Percentiles rank a stretch among this genome's conserved stretches.
Conservation (phyloP, 2,797 vertebrate genomes). For the Enteromius treurensis region DNA sequence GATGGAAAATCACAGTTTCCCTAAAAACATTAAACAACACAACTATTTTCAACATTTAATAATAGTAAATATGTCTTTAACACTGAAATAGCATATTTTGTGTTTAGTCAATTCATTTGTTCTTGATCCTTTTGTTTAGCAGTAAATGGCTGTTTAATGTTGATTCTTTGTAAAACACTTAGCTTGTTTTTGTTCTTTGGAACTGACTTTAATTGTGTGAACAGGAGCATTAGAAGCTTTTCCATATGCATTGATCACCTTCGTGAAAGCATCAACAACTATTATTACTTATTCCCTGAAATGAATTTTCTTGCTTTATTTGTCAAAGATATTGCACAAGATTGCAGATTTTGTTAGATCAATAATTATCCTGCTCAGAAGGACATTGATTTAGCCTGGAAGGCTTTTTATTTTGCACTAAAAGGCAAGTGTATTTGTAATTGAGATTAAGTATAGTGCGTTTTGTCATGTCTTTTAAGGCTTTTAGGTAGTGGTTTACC, state of each 20-base stretch:
- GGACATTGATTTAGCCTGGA: slow-evolving; percentile 19
- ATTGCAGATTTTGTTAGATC: slow-evolving; percentile 13
- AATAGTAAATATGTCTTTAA: too few species aligned
- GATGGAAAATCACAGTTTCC: not conserved
- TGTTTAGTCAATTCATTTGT: not conserved
- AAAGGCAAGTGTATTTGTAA: not conserved
- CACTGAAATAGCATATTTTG: too few species aligned
- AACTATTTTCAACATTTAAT: too few species aligned
- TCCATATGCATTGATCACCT: not conserved
- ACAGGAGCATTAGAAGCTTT: not conserved
- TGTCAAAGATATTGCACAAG: slow-evolving; percentile 25
- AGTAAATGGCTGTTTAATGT: not conserved
- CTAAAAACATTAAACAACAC: too few species aligned
- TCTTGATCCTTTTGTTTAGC: not conserved
- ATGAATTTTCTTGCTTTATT: not conserved
- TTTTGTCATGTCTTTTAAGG: not conserved
- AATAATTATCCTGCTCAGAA: slow-evolving; percentile 15
- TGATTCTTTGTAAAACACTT: not conserved
- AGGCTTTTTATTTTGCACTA: not conserved
- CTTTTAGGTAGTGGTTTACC: not conserved
- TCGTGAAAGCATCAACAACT: not conserved
- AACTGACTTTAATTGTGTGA: not conserved
- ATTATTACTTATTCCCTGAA: not conserved
- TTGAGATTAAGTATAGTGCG: not conserved
- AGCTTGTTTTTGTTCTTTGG: not conserved